Evolutionary conservation across 2,888 invertebrate genomes (phyloP).

Genomic region (Bruchidius siliquastri): DNA sequence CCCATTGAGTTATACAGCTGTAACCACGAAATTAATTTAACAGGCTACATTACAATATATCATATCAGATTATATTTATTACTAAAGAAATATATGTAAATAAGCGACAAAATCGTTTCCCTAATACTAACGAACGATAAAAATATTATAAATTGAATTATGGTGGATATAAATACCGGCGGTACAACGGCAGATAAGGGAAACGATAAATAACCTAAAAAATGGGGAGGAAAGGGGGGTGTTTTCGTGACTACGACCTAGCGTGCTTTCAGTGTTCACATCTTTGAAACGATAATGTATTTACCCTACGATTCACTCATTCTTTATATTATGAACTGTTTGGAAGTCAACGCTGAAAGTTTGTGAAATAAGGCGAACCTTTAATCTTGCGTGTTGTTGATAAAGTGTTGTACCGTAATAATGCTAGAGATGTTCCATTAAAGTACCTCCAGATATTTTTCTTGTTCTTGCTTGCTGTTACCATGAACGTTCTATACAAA

Average conservation of each 20-base stretch:
- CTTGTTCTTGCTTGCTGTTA: too few species aligned
- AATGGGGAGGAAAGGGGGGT: slow-evolving; percentile 20
- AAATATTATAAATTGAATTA: slow-evolving; percentile 9
- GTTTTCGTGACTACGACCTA: slow-evolving; percentile 34
- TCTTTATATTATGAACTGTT: slow-evolving; percentile 3
- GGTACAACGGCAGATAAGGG: slow-evolving; percentile 9
- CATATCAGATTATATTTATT: not conserved
- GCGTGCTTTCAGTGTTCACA: not conserved
- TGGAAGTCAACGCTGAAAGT: not conserved
- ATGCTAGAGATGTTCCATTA: too few species aligned
- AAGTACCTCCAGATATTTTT: too few species aligned
- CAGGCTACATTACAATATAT: not conserved
- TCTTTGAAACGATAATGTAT: slow-evolving; percentile 23
- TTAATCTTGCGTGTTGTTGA: not conserved
- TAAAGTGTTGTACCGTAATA: not conserved
- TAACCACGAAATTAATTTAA: not conserved
- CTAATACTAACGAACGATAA: not conserved
- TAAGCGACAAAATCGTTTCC: not conserved
- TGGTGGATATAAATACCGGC: slow-evolving; percentile 13
- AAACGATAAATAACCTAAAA: slow-evolving; percentile 19
- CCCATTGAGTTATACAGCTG: too few species aligned
- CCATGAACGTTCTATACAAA: too few species aligned
- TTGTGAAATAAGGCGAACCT: not conserved
- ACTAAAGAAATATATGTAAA: not conserved
- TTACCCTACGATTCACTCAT: slow-evolving; percentile 27